Percentiles rank a stretch among this genome's conserved stretches.
phyloP scores from a whole-genome alignment of 1,140 invertebrate genomes.

The Archegozetes longisetosus region DNA sequence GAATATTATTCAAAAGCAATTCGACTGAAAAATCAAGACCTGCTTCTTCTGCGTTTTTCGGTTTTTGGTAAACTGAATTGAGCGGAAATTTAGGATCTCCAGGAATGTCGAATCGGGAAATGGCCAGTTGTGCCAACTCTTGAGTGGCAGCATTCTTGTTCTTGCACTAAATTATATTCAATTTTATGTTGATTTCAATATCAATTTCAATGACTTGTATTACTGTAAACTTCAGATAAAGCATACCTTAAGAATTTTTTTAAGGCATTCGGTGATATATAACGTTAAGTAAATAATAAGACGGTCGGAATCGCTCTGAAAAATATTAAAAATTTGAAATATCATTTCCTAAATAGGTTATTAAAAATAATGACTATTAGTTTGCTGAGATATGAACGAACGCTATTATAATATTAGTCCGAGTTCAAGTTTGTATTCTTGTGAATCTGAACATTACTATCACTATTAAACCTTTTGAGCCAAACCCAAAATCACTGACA shows the following conservation, averaged over 20 bases:
- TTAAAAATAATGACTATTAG: constrained; percentile 8
- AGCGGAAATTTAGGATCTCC: constrained; percentile 87
- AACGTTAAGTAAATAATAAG: constrained; percentile 93
- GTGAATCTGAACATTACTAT: too few relatives aligned
- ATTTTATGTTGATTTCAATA: background rate
- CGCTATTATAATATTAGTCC: too few relatives aligned
- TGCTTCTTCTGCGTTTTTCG: constrained; percentile 52
- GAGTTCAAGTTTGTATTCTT: too few relatives aligned
- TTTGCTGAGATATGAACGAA: too few relatives aligned
- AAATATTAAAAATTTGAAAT: constrained; percentile 25
- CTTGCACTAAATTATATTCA: constrained; percentile 38
- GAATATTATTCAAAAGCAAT: background rate
- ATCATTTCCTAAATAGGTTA: constrained; percentile 8
- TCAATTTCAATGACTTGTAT: constrained; percentile 4
- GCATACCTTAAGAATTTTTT: constrained; percentile 71
- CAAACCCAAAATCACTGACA: constrained; percentile 14
- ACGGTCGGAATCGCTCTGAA: constrained; percentile 78
- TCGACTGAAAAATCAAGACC: constrained; percentile 35
- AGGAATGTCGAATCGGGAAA: constrained; percentile 89
- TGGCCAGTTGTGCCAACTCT: constrained; percentile 88
- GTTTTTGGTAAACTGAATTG: constrained; percentile 88
- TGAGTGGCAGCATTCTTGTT: constrained; percentile 75
- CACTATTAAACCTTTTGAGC: too few relatives aligned
- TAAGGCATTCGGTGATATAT: constrained; percentile 95
- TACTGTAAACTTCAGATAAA: too few relatives aligned